Base-by-base conservation (phyloP, 92 coral and sea anemone species). In the Zoanthus solanderi region DNA sequence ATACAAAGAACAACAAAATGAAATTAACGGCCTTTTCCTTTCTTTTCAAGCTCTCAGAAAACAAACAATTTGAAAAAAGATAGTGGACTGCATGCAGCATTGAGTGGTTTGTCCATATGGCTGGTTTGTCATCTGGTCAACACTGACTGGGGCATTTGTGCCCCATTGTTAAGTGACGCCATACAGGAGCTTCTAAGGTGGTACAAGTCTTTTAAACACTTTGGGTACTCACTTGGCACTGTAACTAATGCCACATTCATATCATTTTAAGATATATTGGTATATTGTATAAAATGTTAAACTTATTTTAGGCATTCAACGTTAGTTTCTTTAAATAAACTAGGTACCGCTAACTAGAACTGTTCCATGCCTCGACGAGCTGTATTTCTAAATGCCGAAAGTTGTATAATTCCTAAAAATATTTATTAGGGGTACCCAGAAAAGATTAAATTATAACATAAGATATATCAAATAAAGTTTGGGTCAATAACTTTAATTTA, bases 71-170 rank as follows among this genome's bases (percentile, higher is more conserved):
- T 37, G 2, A 2, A 37, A 37, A 37, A 34, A 37, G 4, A 4
- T 37, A 0, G 42, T 37, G 42, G 4, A 37, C 42, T 37, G 42
- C 42, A 37, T 37, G 42, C 42, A 37, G 1, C 42, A 37, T 37
- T 37, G 42, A 37, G 42, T 37, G 42, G 42, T 37, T 37, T 37
- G 42, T 37, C 42, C 42, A 37, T 23, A 23, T 37, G 1, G 42
- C 42, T 37, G 42, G 42, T 37, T 37, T 37, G 42, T 37, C 42
- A 37, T 37, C 0, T 37, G 42, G 42, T 37, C 42, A 37, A 37
- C 42, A 37, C 75, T 60, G 16, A 61, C 89, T 53, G 88, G 88
- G 31, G 74, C 89, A 52, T 18, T 85, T 72, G 89, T 85, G 1
- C 74, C 89, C 63, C 72, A 50, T 5, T 75, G 83, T 76, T 31